Base-by-base conservation (phyloP, 2,797 vertebrate species). In the Hapalemur alaotrensis region DNA sequence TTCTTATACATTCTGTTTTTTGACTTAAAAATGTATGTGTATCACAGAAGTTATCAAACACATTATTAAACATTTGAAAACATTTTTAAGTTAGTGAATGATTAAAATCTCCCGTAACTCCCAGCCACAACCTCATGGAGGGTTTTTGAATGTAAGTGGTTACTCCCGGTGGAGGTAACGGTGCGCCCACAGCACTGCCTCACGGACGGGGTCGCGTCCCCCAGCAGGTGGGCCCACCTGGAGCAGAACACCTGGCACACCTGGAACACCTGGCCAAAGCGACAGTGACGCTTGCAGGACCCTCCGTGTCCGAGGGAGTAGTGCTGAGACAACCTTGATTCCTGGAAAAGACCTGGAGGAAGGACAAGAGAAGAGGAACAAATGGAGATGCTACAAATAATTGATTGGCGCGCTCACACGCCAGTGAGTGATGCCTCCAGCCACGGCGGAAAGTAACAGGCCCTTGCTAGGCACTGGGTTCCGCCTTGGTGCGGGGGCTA, bases 171-270 rank as follows among this genome's bases (percentile, higher is more conserved):
- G 20, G 52, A 54, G 18, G 52, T 54, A 9, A 54, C 7, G 20
- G 52, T 22, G 52, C 8, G 52, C 8, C 6, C 14, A 15, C 30
- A 15, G 59, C 28, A 13, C 59, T 30, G 69, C 12, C 0, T 9
- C 1, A 4, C 18, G 48, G 57, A 5, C 6, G 1, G 1, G 23
- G 14, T 30, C 32, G 4, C 4, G 28, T 6, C 7, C 3, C 4
- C 2, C 30, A 7, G 7, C 23, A 38, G 23, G 28, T 22, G 22
- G 0, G 1, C 3, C 52, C 35, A 5, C 1, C 22, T 7, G 18
- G 57, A 87, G 30, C 7, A 30, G 2, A 78, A 72, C 48, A 17
- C 61, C 30, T 17, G 52, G 3, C 72, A 72, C 48, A 15, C 61
- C 14, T 17, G 61, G 2, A 72, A 72, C 41, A 25, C 11, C 30